Conservation (phyloP, 2,113 vertebrate genomes). For the Poecile atricapillus region DNA sequence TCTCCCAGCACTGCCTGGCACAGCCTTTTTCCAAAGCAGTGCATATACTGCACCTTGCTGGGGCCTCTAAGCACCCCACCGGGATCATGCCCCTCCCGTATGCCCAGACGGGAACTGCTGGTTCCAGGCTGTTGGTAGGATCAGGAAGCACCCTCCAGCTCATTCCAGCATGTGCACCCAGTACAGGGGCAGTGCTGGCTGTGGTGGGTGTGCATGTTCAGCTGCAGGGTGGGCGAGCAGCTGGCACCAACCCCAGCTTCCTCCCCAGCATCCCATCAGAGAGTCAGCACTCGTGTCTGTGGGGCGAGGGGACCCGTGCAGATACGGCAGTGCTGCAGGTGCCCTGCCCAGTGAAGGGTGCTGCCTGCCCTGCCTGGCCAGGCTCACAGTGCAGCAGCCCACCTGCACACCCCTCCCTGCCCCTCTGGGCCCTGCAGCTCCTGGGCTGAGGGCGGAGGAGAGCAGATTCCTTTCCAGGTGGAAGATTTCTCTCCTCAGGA, state of each 20-base stretch:
- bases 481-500: background rate
- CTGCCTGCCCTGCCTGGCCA: background rate
- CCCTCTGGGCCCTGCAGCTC: background rate
- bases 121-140: background rate
- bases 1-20: background rate
- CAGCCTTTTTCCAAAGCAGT: background rate
- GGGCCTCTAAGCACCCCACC: background rate
- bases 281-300: fast-evolving
- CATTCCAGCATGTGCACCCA: fast-evolving
- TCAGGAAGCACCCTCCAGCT: background rate
- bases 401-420: slow-evolving; percentile 11
- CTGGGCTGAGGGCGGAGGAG: background rate
- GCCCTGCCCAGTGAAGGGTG: background rate
- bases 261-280: background rate
- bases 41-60: background rate
- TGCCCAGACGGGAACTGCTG: background rate
- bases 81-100: fast-evolving
- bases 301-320: background rate
- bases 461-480: slow-evolving; percentile 49
- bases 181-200: background rate
- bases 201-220: fast-evolving
- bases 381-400: background rate
- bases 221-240: background rate
- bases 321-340: fast-evolving
- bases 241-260: background rate